These are phyloP conservation scores for Sciurus carolinensis DNA, from an alignment of 2,797 vertebrate genomes.

Conservation along the genomic window DNA sequence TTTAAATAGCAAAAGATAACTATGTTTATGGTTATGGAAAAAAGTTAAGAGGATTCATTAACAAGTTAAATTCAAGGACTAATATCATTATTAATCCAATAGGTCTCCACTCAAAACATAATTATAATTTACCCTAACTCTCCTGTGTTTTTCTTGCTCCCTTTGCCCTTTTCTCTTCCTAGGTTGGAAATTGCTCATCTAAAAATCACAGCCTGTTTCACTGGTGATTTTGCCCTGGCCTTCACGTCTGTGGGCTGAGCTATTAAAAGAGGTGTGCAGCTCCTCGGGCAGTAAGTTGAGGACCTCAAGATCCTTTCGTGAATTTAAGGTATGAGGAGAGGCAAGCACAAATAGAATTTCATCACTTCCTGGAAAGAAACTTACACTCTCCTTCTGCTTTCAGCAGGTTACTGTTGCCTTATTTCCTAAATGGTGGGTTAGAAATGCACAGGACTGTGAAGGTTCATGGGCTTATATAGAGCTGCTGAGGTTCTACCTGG, in stretches of 20 bases:
- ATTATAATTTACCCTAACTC: neutral
- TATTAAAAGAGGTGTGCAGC: neutral
- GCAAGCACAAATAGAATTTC: neutral
- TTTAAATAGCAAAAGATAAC: neutral
- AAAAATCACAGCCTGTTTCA: neutral
- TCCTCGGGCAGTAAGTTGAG: neutral
- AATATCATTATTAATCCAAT: constrained; percentile 6
- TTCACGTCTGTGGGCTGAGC: neutral
- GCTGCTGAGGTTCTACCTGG: neutral
- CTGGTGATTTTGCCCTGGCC: neutral
- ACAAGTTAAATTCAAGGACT: neutral
- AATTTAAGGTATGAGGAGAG: neutral
- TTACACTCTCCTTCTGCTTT: neutral
- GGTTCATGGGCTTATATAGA: neutral
- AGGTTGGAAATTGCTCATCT: neutral
- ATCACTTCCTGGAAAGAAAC: constrained; percentile 14
- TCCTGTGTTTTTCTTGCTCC: neutral
- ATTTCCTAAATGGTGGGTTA: neutral
- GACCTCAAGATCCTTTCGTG: neutral
- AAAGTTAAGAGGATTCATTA: neutral
- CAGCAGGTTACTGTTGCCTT: neutral
- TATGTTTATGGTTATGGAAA: neutral
- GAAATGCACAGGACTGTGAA: neutral
- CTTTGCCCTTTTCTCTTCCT: constrained; percentile 1
- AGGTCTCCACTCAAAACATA: neutral